Conservation (phyloP, 1,140 invertebrate species). For the Diachasmimorpha longicaudata region DNA sequence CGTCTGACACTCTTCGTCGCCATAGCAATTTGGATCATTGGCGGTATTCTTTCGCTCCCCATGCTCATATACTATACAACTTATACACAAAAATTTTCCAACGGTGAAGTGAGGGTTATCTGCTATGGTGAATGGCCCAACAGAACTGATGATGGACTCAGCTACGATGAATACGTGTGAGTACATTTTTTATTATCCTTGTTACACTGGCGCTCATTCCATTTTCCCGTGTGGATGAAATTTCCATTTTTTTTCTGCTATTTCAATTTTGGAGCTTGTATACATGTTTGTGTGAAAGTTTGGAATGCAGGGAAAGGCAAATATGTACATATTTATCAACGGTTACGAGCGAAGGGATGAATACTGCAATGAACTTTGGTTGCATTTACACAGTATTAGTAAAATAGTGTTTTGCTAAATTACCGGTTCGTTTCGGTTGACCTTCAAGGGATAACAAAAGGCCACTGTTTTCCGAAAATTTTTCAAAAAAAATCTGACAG, state of each 20-base stretch:
- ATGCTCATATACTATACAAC: conserved; percentile 84
- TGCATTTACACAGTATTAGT: not conserved
- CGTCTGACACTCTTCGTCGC: conserved; percentile 82
- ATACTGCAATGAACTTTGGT: not conserved
- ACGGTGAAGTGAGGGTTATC: conserved; percentile 70
- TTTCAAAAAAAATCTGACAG: too few relatives aligned
- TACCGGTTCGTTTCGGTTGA: not conserved
- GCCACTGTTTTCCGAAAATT: too few relatives aligned
- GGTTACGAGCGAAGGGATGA: not conserved
- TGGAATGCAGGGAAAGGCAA: not conserved
- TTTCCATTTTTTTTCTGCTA: not conserved
- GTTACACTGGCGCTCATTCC: too few relatives aligned
- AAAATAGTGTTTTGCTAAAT: not conserved
- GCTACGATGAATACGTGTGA: conserved; percentile 81
- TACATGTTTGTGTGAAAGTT: not conserved
- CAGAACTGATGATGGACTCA: conserved; percentile 69
- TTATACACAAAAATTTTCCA: conserved; percentile 65
- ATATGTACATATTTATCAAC: not conserved
- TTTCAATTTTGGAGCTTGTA: not conserved
- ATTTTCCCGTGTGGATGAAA: conserved; percentile 23
- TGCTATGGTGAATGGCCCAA: conserved; percentile 87
- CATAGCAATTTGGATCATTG: conserved; percentile 79
- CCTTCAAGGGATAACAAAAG: too few relatives aligned
- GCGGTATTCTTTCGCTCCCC: conserved; percentile 79
- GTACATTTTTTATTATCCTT: conserved; percentile 48